Conservation (phyloP, 2,797 vertebrate genomes). For the Botia almorhae region DNA sequence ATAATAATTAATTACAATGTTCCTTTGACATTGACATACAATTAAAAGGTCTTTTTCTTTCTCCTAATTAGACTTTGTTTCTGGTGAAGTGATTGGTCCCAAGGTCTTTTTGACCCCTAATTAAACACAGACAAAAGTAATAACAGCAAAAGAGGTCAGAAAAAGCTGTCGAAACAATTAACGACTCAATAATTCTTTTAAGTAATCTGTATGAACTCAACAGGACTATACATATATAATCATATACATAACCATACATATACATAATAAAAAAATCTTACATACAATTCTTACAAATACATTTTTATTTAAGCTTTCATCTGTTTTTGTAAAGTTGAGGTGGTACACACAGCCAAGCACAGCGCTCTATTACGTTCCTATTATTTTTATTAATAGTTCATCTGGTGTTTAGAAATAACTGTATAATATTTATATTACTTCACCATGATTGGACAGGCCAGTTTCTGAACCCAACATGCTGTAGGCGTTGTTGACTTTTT, state of each 20-base stretch:
- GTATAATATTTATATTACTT: neutral
- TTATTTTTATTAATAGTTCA: too few species aligned
- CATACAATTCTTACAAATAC: neutral
- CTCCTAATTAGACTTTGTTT: conserved; percentile 61
- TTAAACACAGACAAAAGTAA: conserved; percentile 60
- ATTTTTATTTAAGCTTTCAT: too few species aligned
- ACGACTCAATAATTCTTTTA: conserved; percentile 53
- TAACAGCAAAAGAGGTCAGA: conserved; percentile 57
- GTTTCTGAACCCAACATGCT: neutral
- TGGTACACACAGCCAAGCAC: too few species aligned
- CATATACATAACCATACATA: too few species aligned
- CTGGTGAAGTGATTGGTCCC: conserved; percentile 55
- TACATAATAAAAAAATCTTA: neutral
- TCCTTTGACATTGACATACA: conserved; percentile 57
- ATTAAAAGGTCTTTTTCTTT: conserved; percentile 52
- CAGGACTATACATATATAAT: neutral
- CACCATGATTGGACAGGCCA: neutral
- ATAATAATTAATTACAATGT: conserved; percentile 53
- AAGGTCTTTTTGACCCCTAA: conserved; percentile 56
- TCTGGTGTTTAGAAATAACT: too few species aligned
- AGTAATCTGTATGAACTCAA: conserved; percentile 42
- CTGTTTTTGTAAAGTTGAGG: neutral
- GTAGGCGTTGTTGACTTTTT: neutral
- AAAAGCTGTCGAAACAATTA: conserved; percentile 58
- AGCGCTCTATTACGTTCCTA: neutral